These are phyloP conservation scores for Erythrolamprus reginae DNA, from an alignment of 2,113 vertebrate species.

Conservation along the genomic window DNA sequence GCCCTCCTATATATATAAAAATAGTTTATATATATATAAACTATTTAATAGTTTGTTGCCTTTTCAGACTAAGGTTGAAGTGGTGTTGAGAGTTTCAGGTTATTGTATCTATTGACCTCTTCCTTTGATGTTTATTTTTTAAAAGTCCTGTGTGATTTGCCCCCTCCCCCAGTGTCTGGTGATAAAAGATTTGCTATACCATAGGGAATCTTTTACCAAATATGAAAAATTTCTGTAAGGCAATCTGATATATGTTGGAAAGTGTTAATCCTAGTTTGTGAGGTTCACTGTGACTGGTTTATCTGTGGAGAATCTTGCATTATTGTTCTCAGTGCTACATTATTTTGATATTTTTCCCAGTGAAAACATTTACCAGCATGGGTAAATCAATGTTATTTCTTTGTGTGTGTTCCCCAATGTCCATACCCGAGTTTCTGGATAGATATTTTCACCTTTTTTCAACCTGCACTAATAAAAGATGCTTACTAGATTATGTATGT, in stretches of 20 bases:
- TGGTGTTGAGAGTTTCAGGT: not conserved
- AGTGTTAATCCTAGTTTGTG: not conserved
- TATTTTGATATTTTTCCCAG: not conserved
- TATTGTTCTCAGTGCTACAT: not conserved
- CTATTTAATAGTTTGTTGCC: no score
- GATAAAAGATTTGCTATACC: not conserved
- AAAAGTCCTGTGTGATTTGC: no score
- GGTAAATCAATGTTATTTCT: not conserved
- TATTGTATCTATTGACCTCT: not conserved
- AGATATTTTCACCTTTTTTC: not conserved
- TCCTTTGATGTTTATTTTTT: not conserved
- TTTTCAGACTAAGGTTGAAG: not conserved
- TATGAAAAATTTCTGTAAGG: not conserved
- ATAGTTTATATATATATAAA: no score
- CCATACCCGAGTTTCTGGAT: not conserved
- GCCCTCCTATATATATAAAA: no score
- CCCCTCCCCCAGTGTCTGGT: not conserved
- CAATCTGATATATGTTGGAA: not conserved
- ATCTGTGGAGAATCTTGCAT: not conserved
- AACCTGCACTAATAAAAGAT: not conserved
- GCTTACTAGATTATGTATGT: not conserved
- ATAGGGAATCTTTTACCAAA: not conserved
- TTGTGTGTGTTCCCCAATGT: not conserved
- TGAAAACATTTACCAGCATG: not conserved
- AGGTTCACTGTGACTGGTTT: not conserved